Evolutionary conservation across 2,113 vertebrate genomes (phyloP).

Genomic region (Kryptolebias marmoratus): DNA sequence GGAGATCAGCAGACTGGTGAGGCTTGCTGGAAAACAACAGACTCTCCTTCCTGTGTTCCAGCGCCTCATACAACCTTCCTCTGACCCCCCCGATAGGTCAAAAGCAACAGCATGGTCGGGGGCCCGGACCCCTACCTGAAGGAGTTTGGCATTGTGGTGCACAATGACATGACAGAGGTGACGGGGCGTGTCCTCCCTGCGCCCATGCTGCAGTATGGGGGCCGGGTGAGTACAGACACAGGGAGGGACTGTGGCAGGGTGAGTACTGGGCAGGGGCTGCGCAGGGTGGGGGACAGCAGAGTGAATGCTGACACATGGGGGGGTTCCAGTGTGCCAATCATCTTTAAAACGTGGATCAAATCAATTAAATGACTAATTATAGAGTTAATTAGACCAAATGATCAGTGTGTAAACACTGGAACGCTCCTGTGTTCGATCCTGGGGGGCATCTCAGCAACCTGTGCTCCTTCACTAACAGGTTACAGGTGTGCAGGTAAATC

Average conservation of each 20-base stretch:
- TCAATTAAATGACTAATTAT: no score
- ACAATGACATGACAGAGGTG: constrained; percentile 98
- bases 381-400: no score
- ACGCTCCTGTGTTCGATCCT: no score
- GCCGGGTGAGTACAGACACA: constrained; percentile 91
- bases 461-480: no score
- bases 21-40: constrained; percentile 24
- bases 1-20: constrained; percentile 97
- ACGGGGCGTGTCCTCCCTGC: constrained; percentile 97
- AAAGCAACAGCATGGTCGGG: constrained; percentile 99
- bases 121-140: constrained; percentile 97
- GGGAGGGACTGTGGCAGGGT: constrained; percentile 86
- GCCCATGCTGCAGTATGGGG: constrained; percentile 98
- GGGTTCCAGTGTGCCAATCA: constrained; percentile 21
- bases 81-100: constrained; percentile 81
- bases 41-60: no score
- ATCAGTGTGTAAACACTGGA: no score
- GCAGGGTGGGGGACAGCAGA: constrained; percentile 41
- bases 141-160: constrained; percentile 97
- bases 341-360: no score
- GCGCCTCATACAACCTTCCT: background rate
- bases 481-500: no score
- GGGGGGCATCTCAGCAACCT: no score
- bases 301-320: constrained; percentile 26
- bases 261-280: constrained; percentile 72